Evolutionary conservation across 2,113 vertebrate genomes (phyloP).

Genomic region (Lates calcarifer): DNA sequence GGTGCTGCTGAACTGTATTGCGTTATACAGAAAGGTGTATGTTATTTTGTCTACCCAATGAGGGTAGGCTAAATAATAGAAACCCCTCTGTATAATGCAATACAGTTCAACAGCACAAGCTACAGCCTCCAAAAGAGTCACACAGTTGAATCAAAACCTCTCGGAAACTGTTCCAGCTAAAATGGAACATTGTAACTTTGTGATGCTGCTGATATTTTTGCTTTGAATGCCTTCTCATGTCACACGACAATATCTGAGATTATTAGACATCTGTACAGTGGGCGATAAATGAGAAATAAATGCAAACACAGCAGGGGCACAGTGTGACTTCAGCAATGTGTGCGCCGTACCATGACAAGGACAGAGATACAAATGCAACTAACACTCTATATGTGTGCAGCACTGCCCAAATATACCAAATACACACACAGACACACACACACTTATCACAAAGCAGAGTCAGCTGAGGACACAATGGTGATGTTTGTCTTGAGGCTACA

Average conservation of each 20-base stretch:
- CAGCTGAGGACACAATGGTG: slow-evolving; percentile 49
- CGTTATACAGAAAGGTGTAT: too few relatives aligned
- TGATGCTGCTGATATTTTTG: not conserved
- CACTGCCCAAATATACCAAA: not conserved
- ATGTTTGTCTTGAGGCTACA: slow-evolving; percentile 64
- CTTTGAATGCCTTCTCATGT: not conserved
- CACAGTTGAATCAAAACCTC: too few relatives aligned
- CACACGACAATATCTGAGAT: not conserved
- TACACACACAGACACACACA: slow-evolving; percentile 4
- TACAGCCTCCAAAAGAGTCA: too few relatives aligned
- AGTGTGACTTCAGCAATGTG: slow-evolving; percentile 24
- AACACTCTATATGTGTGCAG: not conserved
- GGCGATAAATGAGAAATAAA: not conserved
- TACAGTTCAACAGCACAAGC: too few relatives aligned
- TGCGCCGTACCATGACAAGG: slow-evolving; percentile 12
- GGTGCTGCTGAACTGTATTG: too few relatives aligned
- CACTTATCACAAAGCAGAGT: not conserved
- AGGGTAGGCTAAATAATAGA: too few relatives aligned
- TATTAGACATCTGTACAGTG: not conserved
- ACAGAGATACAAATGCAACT: slow-evolving; percentile 26
- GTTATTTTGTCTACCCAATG: too few relatives aligned
- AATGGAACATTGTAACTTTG: too few relatives aligned
- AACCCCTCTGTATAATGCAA: too few relatives aligned
- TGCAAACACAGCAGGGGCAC: slow-evolving; percentile 7
- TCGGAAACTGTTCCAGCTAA: too few relatives aligned